Evolutionary conservation across 2,888 invertebrate species (phyloP).

Genomic region (Monoplex corrugatus): DNA sequence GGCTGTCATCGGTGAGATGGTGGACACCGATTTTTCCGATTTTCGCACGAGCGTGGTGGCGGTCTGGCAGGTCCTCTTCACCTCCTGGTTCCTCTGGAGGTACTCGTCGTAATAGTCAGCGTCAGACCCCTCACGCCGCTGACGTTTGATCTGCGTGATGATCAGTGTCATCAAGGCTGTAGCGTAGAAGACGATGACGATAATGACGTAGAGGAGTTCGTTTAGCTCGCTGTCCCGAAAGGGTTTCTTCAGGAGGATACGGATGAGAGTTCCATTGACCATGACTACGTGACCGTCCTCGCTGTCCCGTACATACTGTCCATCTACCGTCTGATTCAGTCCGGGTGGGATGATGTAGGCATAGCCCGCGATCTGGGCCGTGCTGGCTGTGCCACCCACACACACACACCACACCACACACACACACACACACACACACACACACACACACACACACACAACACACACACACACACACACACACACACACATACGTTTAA

Average conservation of each 20-base stretch:
- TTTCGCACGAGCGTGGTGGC: conserved; percentile 58
- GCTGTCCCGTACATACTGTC: neutral
- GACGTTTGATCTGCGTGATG: conserved; percentile 73
- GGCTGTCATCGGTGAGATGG: neutral
- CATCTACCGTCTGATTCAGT: neutral
- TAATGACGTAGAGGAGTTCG: conserved; percentile 76
- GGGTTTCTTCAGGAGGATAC: conserved; percentile 57
- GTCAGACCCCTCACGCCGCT: conserved; percentile 69
- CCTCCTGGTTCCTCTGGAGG: conserved; percentile 71
- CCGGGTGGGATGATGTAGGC: conserved; percentile 13
- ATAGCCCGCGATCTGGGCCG: conserved; percentile 17
- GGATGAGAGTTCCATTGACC: conserved; percentile 59
- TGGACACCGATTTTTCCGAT: conserved; percentile 10
- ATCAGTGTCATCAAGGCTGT: conserved; percentile 76
- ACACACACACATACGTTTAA: too few relatives aligned
- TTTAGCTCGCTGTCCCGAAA: conserved; percentile 75
- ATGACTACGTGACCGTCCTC: conserved; percentile 49
- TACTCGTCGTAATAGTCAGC: conserved; percentile 78
- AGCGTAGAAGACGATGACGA: conserved; percentile 78
- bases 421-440: too few relatives aligned
- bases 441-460: too few relatives aligned
- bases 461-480: too few relatives aligned
- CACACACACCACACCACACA: too few relatives aligned
- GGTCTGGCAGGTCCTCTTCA: conserved; percentile 67
- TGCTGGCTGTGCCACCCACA: conserved; percentile 25